Conservation (phyloP, 2,797 vertebrate species). For the Falco novaeseelandiae region DNA sequence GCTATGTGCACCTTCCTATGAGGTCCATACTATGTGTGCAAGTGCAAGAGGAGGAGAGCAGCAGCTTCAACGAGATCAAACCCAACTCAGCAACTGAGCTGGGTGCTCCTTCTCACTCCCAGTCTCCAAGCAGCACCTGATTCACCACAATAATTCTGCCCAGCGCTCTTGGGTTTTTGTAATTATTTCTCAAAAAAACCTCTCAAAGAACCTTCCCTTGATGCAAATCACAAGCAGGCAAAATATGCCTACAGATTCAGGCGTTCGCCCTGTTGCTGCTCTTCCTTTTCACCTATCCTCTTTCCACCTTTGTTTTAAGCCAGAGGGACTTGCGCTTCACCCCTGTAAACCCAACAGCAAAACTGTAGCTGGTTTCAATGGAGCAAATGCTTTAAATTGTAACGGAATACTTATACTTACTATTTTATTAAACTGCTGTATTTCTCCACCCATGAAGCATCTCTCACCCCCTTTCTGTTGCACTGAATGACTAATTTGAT, state of each 20-base stretch:
- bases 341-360: background rate
- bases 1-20: background rate
- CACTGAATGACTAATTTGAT: background rate
- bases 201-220: background rate
- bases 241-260: background rate
- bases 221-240: background rate
- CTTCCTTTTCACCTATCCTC: background rate
- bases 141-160: background rate
- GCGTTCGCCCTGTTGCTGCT: background rate
- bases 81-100: background rate
- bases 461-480: background rate
- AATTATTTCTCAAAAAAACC: background rate
- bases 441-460: background rate
- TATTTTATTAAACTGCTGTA: background rate
- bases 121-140: background rate
- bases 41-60: background rate
- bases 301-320: background rate
- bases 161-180: background rate
- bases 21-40: accelerated
- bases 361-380: background rate
- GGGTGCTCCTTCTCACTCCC: background rate
- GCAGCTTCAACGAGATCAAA: background rate
- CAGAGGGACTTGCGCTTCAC: background rate
- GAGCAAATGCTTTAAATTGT: background rate
- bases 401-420: background rate